These are phyloP conservation scores for Cosmopolites sordidus DNA, from an alignment of 2,888 invertebrate genomes.

Conservation along the genomic window DNA sequence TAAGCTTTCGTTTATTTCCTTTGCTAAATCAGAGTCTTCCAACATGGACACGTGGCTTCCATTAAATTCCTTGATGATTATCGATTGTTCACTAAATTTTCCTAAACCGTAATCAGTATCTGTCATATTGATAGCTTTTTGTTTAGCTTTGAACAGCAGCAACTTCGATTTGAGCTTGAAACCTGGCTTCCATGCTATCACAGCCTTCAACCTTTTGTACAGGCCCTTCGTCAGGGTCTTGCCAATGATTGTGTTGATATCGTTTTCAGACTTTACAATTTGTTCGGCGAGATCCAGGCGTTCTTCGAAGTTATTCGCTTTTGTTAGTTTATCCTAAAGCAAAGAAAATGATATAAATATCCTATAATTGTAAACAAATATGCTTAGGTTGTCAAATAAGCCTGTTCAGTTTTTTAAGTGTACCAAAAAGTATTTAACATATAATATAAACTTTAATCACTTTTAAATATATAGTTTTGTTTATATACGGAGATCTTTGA, in stretches of 20 bases:
- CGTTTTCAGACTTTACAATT: background rate
- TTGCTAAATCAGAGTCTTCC: slow-evolving; percentile 50
- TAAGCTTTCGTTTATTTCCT: slow-evolving; percentile 12
- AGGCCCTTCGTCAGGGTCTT: slow-evolving; percentile 17
- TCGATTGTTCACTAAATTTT: slow-evolving; percentile 47
- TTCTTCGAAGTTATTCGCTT: slow-evolving; percentile 53
- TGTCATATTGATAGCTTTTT: slow-evolving; percentile 29
- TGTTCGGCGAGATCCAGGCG: slow-evolving; percentile 14
- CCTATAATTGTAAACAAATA: background rate
- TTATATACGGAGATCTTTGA: too few relatives aligned
- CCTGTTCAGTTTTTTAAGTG: too few relatives aligned
- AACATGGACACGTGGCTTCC: slow-evolving; percentile 70
- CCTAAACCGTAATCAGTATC: slow-evolving; percentile 62
- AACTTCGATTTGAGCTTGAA: slow-evolving; percentile 32
- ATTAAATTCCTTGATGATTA: slow-evolving; percentile 60
- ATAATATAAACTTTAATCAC: too few relatives aligned
- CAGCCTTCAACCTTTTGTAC: slow-evolving; percentile 29
- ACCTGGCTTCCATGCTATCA: slow-evolving; percentile 29
- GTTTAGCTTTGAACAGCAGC: slow-evolving; percentile 29
- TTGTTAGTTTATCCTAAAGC: slow-evolving; percentile 48
- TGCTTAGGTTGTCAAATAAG: too few relatives aligned
- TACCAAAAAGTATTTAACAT: too few relatives aligned
- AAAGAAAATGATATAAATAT: background rate
- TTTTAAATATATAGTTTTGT: too few relatives aligned
- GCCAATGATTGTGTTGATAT: slow-evolving; percentile 11